These are phyloP conservation scores for Gouania willdenowi DNA, from an alignment of 2,797 vertebrate species.

Conservation along the genomic window DNA sequence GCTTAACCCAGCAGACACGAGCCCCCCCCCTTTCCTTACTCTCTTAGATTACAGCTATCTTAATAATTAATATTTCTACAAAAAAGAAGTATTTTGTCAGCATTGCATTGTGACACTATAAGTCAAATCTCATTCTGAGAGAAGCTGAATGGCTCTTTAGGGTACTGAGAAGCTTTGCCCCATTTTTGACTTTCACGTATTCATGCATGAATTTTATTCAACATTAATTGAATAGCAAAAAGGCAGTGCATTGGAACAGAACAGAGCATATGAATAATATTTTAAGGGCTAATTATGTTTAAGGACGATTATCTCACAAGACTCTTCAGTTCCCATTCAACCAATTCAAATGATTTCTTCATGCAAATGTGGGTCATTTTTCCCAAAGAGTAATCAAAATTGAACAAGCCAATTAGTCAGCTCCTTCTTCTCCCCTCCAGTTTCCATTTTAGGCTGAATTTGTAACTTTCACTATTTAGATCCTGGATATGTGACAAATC, in stretches of 20 bases:
- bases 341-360: conserved; percentile 39
- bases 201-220: conserved; percentile 34
- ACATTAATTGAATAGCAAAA: conserved; percentile 43
- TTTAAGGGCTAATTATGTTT: conserved; percentile 55
- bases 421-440: not conserved
- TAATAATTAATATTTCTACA: not conserved
- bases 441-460: not conserved
- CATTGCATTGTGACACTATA: not conserved
- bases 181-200: conserved; percentile 19
- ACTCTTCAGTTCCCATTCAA: conserved; percentile 43
- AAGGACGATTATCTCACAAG: conserved; percentile 44
- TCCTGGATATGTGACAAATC: no score
- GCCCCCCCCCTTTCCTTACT: no score
- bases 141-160: conserved; percentile 2
- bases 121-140: conserved; percentile 1
- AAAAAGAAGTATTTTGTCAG: not conserved
- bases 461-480: no score
- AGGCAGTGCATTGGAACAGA: conserved; percentile 44
- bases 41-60: no score
- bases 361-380: conserved; percentile 34
- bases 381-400: not conserved
- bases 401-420: not conserved
- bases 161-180: not conserved
- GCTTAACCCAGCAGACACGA: no score
- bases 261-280: conserved; percentile 41